Percentiles rank a stretch among this genome's conserved stretches.
These are phyloP conservation scores for Phymorhynchus buccinoides DNA, from an alignment of 1,140 invertebrate genomes.

Conservation along the genomic window DNA sequence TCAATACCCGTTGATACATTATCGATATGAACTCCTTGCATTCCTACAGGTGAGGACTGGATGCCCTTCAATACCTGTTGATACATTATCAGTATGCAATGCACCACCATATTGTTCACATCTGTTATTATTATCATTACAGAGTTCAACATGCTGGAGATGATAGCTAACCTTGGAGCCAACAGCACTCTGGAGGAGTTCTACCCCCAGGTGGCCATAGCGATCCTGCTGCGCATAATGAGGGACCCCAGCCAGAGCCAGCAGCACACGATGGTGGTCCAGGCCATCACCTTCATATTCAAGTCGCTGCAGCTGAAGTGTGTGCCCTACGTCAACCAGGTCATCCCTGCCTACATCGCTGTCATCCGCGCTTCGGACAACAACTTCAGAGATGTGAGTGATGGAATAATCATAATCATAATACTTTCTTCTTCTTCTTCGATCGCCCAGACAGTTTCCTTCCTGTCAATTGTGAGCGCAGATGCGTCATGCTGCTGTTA, in stretches of 20 bases:
- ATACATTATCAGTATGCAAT: too few relatives aligned
- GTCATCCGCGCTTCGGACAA: conserved; percentile 89
- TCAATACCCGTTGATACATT: too few relatives aligned
- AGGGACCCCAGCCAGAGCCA: conserved; percentile 91
- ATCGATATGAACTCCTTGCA: too few relatives aligned
- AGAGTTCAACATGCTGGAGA: conserved; percentile 90
- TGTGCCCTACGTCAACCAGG: conserved; percentile 93
- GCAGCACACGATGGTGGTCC: conserved; percentile 94
- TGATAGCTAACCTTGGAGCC: conserved; percentile 94
- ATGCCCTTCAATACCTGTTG: too few relatives aligned
- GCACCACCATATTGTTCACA: too few relatives aligned
- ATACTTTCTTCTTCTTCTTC: too few relatives aligned
- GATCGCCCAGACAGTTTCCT: too few relatives aligned
- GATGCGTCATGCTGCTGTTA: too few relatives aligned
- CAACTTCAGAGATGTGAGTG: conserved; percentile 83
- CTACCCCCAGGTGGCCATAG: conserved; percentile 97
- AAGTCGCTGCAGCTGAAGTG: conserved; percentile 96
- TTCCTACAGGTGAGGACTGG: too few relatives aligned
- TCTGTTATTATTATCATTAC: neutral
- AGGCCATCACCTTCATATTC: conserved; percentile 97
- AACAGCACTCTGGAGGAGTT: conserved; percentile 92
- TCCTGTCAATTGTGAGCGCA: too few relatives aligned
- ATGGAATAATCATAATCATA: too few relatives aligned
- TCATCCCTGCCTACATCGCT: conserved; percentile 87
- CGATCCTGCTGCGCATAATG: conserved; percentile 95